Evolutionary conservation across 2,797 vertebrate species (phyloP).

Genomic region (Tragopan temminckii): DNA sequence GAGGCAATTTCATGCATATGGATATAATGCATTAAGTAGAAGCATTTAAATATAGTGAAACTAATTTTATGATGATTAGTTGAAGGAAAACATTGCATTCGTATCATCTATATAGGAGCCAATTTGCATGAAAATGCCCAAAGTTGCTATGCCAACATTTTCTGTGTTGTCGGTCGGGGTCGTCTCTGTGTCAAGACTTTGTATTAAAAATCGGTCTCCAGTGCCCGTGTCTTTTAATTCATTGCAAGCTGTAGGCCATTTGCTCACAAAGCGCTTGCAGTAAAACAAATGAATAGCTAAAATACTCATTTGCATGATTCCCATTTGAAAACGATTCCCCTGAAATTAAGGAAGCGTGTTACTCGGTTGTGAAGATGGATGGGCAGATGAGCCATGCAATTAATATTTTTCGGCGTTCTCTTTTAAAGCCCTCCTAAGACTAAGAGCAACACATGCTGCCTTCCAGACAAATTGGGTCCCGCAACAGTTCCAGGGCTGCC

Average conservation of each 20-base stretch:
- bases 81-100: slow-evolving; percentile 88
- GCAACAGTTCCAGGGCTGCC: slow-evolving; percentile 76
- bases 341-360: slow-evolving; percentile 86
- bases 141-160: slow-evolving; percentile 91
- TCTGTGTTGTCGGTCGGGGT: slow-evolving; percentile 86
- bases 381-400: slow-evolving; percentile 86
- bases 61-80: slow-evolving; percentile 99
- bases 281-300: slow-evolving; percentile 93
- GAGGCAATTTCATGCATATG: slow-evolving; percentile 99
- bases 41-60: slow-evolving; percentile 97
- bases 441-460: slow-evolving; percentile 81
- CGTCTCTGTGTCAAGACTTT: slow-evolving; percentile 89
- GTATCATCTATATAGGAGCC: slow-evolving; percentile 88
- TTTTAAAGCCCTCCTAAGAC: slow-evolving; percentile 88
- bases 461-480: slow-evolving; percentile 85
- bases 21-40: slow-evolving; percentile 97
- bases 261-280: slow-evolving; percentile 88
- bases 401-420: slow-evolving; percentile 85
- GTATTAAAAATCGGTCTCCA: slow-evolving; percentile 91
- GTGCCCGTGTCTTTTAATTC: slow-evolving; percentile 89
- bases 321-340: slow-evolving; percentile 87
- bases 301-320: slow-evolving; percentile 91
- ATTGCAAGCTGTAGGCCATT: slow-evolving; percentile 89
- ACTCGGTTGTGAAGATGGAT: slow-evolving; percentile 86
- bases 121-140: slow-evolving; percentile 91